Evolutionary conservation across 2,888 invertebrate genomes (phyloP), one percentile per base, ranked within the genome.

Genomic region (Morpho deidamia): DNA sequence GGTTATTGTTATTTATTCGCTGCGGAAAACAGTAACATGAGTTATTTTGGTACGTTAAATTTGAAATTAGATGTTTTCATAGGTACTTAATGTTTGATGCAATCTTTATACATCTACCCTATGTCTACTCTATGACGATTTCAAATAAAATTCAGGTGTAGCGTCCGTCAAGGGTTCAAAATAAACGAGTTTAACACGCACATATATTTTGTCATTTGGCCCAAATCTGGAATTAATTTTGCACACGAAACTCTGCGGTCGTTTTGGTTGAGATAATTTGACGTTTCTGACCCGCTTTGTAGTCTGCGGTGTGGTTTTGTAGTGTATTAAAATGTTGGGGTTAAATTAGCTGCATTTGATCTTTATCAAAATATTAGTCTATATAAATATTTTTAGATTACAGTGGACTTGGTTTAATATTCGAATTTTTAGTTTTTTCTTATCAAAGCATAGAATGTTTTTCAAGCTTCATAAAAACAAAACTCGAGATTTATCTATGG

Each of bases 161-260:
- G 33, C 48, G 60, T 62, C 59, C 72, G 69, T 71, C 72, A 72
- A 65, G 64, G 56, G 50, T 37, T 52, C 45, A 53, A 46, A 63
- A 70, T 72, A 69, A 75, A 73, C 23, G 1, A 23, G 48, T 39
- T 48, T 40, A 40, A 41, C 48, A 48, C 63, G 64, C 62, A 66
- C 64, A 63, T 67, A 65, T 65, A 69, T 66, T 68, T 62, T 59
- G 62, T 65, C 71, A 69, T 64, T 62, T 61, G 47, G 56, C 62
- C 60, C 56, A 65, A 76, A 73, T 74, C 72, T 72, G 61, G 64
- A 71, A 72, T 74, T 74, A 72, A 72, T 72, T 73, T 68, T 60
- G 63, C 58, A 59, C 71, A 44, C 48, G 47, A 33, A 43, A 23
- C 53, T 53, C 44, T n/a, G 49, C 49, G 56, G 49, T 38, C 38